These are phyloP conservation scores for Siniperca undulata DNA, from an alignment of 2,797 vertebrate species.

Conservation along the genomic window DNA sequence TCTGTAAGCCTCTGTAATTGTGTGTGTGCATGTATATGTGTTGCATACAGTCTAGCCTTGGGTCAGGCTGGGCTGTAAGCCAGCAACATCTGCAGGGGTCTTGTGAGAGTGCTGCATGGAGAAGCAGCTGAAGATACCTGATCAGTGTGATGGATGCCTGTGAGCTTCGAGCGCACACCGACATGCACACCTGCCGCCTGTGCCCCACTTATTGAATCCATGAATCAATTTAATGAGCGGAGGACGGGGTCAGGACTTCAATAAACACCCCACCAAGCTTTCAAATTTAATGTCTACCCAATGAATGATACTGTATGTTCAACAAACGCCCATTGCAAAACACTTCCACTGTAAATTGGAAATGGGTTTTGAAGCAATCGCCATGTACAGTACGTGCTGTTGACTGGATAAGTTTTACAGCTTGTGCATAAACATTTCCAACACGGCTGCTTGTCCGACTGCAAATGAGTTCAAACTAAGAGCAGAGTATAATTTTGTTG, in stretches of 20 bases:
- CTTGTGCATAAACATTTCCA: constrained; percentile 46
- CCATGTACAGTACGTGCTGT: constrained; percentile 11
- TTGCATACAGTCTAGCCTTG: constrained; percentile 19
- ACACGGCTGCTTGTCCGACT: not conserved
- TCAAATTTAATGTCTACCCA: constrained; percentile 71
- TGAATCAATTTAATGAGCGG: constrained; percentile 91
- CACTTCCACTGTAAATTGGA: constrained; percentile 48
- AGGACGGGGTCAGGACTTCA: constrained; percentile 86
- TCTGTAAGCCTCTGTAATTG: not conserved
- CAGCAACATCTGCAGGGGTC: constrained; percentile 74
- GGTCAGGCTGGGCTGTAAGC: constrained; percentile 63
- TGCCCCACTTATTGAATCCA: constrained; percentile 85
- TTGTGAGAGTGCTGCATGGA: constrained; percentile 56
- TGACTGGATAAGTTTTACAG: constrained; percentile 29
- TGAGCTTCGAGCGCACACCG: constrained; percentile 62
- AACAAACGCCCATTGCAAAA: constrained; percentile 55
- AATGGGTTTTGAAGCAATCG: constrained; percentile 36
- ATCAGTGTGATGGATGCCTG: constrained; percentile 82
- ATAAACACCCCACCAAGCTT: constrained; percentile 82
- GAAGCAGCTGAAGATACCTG: constrained; percentile 75
- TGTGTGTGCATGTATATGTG: not conserved
- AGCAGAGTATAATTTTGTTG: constrained; percentile 36
- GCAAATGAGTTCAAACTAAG: constrained; percentile 47
- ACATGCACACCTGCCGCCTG: constrained; percentile 82
- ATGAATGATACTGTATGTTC: constrained; percentile 73